These are phyloP conservation scores for Nomada fucata DNA, from an alignment of 2,888 invertebrate species.

Conservation along the genomic window DNA sequence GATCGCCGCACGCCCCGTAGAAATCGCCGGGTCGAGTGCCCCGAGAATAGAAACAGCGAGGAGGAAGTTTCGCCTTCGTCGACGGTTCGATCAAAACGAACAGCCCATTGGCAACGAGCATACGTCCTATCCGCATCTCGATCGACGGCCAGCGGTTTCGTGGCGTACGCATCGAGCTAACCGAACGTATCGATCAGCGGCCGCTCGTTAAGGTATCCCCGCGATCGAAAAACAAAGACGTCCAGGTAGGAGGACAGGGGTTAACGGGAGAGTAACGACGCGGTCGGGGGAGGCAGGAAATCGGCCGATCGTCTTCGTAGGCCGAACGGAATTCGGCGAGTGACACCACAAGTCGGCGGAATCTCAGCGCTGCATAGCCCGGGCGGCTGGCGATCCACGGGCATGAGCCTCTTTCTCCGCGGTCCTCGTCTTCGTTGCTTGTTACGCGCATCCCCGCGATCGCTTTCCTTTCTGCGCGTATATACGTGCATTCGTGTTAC, in stretches of 20 bases:
- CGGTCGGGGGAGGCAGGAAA: constrained; percentile 61
- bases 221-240: constrained; percentile 24
- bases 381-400: constrained; percentile 70
- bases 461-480: constrained; percentile 53
- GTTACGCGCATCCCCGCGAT: constrained; percentile 53
- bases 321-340: constrained; percentile 70
- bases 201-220: constrained; percentile 50
- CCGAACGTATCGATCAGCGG: constrained; percentile 35
- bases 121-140: constrained; percentile 39
- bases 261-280: neutral
- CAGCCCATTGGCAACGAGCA: constrained; percentile 30
- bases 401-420: constrained; percentile 58
- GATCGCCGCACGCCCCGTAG: neutral
- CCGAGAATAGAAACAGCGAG: constrained; percentile 29
- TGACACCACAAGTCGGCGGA: constrained; percentile 76
- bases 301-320: constrained; percentile 62
- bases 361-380: constrained; percentile 75
- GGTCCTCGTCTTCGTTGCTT: constrained; percentile 13
- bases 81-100: constrained; percentile 13
- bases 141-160: constrained; percentile 18
- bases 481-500: constrained; percentile 54
- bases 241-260: too few relatives aligned
- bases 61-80: neutral
- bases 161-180: constrained; percentile 16
- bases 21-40: neutral